Base-by-base conservation (phyloP, 2,797 vertebrate species). In the Peromyscus aztecus region DNA sequence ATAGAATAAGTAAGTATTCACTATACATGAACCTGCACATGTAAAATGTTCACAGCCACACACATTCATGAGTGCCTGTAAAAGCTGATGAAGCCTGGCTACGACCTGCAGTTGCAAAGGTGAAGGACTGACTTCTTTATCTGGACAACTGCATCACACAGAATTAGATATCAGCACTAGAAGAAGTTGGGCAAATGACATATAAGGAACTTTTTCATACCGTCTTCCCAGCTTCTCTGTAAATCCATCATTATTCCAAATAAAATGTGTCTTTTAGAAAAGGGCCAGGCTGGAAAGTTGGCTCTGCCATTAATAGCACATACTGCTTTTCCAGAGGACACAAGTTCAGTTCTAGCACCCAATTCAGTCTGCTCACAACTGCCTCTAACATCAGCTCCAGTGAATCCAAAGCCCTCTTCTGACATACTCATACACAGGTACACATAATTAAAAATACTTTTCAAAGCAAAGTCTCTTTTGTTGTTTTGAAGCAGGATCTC, bases 161-260 rank as follows among this genome's bases (percentile, higher is more conserved):
- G 59, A 46, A 7, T 61, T 89, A 85, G 16, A 77, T 59, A 80
- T 57, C 94, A 95, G 69, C 23, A 63, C 69, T 59, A 92, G n/a
- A 89, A 94, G 82, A 46, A 46, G 46, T 27, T 61, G 52, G 46
- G 67, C 9, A 3, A 75, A 19, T 4, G 12, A 40, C 84, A 94
- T 31, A 80, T 46, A 93, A 86, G 21, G 11, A 95, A 77, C 3
- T 78, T 55, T 67, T 49, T 46, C 86, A 23, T 57, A 69, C 17
- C 82, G 19, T 88, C 49, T 87, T 90, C 75, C 49, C 59, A 94
- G 88, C 49, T 81, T 84, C 89, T 76, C 78, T 89, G 52, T 88
- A 90, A 94, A 81, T 81, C 52, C 34, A 57, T 10, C 16, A 52
- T 21, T 78, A 55, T 78, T 52, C 29, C 29, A 52, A 77, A 77